Conservation (phyloP, 2,113 vertebrate genomes). For the Amazona guildingii region DNA sequence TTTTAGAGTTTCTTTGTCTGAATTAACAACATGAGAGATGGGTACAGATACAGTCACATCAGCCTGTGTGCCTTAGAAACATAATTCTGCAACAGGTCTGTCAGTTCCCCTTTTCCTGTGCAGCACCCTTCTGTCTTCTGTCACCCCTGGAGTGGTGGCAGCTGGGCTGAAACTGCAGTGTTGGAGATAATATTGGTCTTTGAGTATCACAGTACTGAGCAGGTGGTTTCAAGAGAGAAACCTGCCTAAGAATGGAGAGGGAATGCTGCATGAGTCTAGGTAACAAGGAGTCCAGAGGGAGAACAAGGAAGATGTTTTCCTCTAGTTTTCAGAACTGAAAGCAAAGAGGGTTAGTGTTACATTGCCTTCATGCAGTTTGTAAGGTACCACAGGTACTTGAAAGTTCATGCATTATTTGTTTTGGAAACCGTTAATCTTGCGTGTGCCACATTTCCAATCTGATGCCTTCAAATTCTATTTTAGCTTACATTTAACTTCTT, state of each 20-base stretch:
- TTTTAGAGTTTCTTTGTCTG: not conserved
- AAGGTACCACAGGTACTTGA: not conserved
- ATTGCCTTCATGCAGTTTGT: not conserved
- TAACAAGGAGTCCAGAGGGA: not conserved
- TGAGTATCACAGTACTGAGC: not conserved
- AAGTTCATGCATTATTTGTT: not conserved
- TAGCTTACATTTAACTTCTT: not conserved
- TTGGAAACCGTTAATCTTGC: not conserved
- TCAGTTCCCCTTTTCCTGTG: not conserved
- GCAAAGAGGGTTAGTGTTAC: not conserved
- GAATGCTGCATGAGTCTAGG: not conserved
- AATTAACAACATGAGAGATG: not conserved
- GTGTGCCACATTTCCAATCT: not conserved
- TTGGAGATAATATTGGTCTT: not conserved
- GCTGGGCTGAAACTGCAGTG: not conserved
- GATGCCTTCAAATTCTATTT: not conserved
- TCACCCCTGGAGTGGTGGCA: not conserved
- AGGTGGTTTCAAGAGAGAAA: not conserved
- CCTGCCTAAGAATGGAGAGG: not conserved
- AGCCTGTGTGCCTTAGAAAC: not conserved
- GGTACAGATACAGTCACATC: not conserved
- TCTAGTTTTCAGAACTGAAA: not conserved
- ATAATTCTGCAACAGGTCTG: rapidly evolving
- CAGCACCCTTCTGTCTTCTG: not conserved
- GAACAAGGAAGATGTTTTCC: not conserved